Base-by-base conservation (phyloP, 2,888 invertebrate genomes). In the Isoperla grammatica region DNA sequence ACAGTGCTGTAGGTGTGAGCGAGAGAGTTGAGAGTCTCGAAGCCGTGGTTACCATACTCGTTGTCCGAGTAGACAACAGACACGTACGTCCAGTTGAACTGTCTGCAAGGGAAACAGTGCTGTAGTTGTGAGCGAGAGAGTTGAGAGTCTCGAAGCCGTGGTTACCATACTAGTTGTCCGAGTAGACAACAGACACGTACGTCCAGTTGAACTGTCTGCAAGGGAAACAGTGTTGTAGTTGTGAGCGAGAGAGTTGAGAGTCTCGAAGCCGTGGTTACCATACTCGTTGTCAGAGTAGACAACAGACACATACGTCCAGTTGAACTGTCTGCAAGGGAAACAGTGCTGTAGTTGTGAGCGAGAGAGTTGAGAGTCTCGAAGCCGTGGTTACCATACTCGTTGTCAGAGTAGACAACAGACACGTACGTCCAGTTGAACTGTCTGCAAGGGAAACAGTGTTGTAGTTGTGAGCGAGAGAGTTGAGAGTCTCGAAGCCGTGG, bases 231-330 rank as follows among this genome's bases (percentile, higher is more conserved):
- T n/a, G n/a, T n/a, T n/a, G n/a, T n/a, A n/a, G n/a, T n/a, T n/a
- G n/a, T n/a, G n/a, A n/a, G n/a, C n/a, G n/a, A n/a, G n/a, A n/a
- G 70, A 69, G 39, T 70, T 70, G 39, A 80, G 69, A 35, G 75
- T 76, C 63, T 77, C 76, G 66, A 76, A 78, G 1, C 79, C 80
- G 62, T 75, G 76, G 60, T 74, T 73, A 0, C 81, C 81, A 65
- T 81, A 81, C 65, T 79, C 79, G n/a, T 78, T 76, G 67, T 79
- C 78, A 39, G 79, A 77, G 68, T 80, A 79, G 2, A 81, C 76
- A 4, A 79, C 73, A 2, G 78, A 77, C 3, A 79, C 79, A 69
- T 80, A 80, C 3, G 75, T 75, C 80, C 80, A 81, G n/a, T 72
- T 69, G 67, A 79, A 76, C 29, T 68, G 67, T 60, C 79, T 80